A percentile compares a stretch with the other conserved stretches of the same genome.
Conservation (phyloP, 2,113 vertebrate species). For the Myrmophylax atrothorax region DNA sequence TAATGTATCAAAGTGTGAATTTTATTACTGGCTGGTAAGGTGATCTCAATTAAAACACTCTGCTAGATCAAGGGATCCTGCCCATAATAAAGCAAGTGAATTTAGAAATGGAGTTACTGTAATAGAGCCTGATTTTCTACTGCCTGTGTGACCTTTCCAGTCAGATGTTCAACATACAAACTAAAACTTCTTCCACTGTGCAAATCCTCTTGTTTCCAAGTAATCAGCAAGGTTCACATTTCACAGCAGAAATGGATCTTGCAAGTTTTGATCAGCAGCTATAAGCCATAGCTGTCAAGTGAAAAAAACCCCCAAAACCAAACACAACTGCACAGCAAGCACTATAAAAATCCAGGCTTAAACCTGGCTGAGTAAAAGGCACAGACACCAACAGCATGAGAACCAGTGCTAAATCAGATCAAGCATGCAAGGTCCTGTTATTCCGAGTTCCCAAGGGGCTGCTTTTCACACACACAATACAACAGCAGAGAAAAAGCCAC, state of each 20-base stretch:
- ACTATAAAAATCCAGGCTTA: background rate
- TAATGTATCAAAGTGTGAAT: background rate
- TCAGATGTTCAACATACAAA: background rate
- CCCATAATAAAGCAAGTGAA: background rate
- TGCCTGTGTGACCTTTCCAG: background rate
- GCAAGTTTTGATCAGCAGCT: background rate
- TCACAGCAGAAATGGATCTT: background rate
- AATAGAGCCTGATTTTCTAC: background rate
- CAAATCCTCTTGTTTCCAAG: background rate
- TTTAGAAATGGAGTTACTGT: background rate
- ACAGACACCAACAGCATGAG: background rate
- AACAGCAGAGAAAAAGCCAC: background rate
- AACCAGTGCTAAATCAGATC: background rate
- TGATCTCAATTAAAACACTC: slow-evolving; percentile 10
- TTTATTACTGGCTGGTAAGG: slow-evolving; percentile 17
- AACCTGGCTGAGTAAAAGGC: background rate
- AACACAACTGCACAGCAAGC: background rate
- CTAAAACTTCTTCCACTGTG: background rate
- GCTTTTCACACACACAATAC: background rate
- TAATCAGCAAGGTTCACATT: background rate
- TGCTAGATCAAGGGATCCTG: background rate
- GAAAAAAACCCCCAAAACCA: background rate
- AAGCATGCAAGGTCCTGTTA: background rate
- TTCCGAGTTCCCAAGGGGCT: background rate
- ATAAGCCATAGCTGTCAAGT: background rate